phyloP scores from a whole-genome alignment of 2,113 vertebrate genomes.

The Sturnus vulgaris region DNA sequence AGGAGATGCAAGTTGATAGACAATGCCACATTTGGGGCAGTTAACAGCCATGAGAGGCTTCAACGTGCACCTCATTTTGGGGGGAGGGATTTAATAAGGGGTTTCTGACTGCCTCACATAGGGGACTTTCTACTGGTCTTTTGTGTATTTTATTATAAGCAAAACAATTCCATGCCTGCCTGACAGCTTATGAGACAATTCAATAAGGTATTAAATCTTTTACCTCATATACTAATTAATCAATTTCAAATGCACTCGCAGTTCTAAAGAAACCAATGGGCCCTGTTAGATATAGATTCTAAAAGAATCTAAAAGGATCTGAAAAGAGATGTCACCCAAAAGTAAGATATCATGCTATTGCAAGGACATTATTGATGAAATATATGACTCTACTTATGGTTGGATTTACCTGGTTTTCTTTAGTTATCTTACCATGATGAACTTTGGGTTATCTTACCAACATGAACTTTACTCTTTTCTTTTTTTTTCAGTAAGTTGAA shows the following conservation, averaged over 20 bases:
- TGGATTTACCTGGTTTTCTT: background rate
- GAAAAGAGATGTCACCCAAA: background rate
- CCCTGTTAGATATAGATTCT: background rate
- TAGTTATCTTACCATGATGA: background rate
- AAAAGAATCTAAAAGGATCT: background rate
- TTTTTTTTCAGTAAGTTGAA: background rate
- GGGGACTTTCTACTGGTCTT: background rate
- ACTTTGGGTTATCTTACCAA: background rate
- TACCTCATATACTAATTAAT: background rate
- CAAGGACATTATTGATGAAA: background rate
- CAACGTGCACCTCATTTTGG: background rate
- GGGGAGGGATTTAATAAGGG: background rate
- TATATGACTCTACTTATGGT: background rate
- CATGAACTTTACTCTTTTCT: too few species aligned
- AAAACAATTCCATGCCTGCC: background rate
- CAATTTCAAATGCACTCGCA: background rate
- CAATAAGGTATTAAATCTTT: background rate
- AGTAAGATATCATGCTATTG: background rate
- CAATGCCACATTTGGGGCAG: background rate
- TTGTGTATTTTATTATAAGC: background rate
- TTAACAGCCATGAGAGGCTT: background rate
- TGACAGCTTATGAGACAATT: background rate
- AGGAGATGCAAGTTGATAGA: background rate
- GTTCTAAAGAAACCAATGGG: background rate
- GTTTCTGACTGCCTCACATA: background rate